Conservation (phyloP, 2,113 vertebrate genomes). For the Gambusia affinis region DNA sequence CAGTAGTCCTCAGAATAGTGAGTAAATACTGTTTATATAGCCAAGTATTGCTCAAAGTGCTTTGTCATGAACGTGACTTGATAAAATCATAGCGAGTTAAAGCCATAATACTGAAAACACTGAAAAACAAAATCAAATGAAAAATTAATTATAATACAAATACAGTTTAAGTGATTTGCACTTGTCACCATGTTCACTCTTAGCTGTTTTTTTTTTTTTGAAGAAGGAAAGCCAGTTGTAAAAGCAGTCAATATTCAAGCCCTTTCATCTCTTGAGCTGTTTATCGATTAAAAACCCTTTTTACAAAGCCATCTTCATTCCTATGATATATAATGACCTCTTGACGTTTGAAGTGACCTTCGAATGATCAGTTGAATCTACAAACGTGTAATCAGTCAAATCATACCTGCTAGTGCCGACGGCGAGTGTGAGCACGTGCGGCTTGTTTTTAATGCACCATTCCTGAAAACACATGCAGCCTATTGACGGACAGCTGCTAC, state of each 20-base stretch:
- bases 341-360: slow-evolving; percentile 30
- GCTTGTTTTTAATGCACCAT: slow-evolving; percentile 37
- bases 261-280: not conserved
- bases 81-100: not conserved
- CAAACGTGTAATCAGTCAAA: not conserved
- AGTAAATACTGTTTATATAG: not conserved
- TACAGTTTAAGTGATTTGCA: too few species aligned
- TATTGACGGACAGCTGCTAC: slow-evolving; percentile 70
- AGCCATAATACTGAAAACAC: not conserved
- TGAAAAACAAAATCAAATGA: too few species aligned
- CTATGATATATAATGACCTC: not conserved
- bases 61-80: not conserved
- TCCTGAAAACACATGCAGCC: slow-evolving; percentile 39
- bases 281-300: not conserved
- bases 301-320: not conserved
- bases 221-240: not conserved
- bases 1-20: not conserved
- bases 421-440: slow-evolving; percentile 27
- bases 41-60: not conserved
- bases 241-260: not conserved
- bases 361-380: not conserved
- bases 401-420: slow-evolving; percentile 20
- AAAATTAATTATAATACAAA: too few species aligned
- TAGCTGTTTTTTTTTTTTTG: not conserved
- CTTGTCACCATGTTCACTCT: too few species aligned